phyloP scores from a whole-genome alignment of 2,113 vertebrate species.

The Limanda limanda region DNA sequence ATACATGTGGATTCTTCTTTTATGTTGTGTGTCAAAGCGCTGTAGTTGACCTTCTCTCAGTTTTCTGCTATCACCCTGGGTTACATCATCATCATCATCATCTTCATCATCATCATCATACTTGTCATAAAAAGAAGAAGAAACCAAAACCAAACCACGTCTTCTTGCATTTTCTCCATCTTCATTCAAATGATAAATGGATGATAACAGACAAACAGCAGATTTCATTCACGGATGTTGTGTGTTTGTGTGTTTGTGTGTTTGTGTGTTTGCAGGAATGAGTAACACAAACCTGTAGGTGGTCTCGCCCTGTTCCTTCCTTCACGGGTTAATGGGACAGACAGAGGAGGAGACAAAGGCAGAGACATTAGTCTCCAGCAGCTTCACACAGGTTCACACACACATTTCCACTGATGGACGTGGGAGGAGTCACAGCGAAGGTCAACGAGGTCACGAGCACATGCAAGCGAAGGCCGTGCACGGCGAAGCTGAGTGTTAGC shows the following conservation, averaged over 20 bases:
- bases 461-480: constrained; percentile 66
- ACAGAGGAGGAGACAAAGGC: constrained; percentile 71
- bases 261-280: constrained; percentile 22
- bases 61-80: too few species aligned
- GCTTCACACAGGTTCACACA: constrained; percentile 54
- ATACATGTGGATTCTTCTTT: too few species aligned
- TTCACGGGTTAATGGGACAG: constrained; percentile 74
- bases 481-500: constrained; percentile 5
- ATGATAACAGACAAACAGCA: too few species aligned
- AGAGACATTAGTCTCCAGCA: constrained; percentile 67
- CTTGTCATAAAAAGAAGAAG: too few species aligned
- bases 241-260: constrained; percentile 9
- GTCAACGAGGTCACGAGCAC: constrained; percentile 26
- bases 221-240: constrained; percentile 1
- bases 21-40: too few species aligned
- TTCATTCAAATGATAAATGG: neutral
- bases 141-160: too few species aligned
- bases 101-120: too few species aligned
- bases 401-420: constrained; percentile 46
- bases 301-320: constrained; percentile 81
- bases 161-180: too few species aligned
- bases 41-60: too few species aligned
- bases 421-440: constrained; percentile 36
- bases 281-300: constrained; percentile 77
- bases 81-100: too few species aligned